phyloP scores from a whole-genome alignment of 2,797 vertebrate species.

The Hemitrygon akajei region DNA sequence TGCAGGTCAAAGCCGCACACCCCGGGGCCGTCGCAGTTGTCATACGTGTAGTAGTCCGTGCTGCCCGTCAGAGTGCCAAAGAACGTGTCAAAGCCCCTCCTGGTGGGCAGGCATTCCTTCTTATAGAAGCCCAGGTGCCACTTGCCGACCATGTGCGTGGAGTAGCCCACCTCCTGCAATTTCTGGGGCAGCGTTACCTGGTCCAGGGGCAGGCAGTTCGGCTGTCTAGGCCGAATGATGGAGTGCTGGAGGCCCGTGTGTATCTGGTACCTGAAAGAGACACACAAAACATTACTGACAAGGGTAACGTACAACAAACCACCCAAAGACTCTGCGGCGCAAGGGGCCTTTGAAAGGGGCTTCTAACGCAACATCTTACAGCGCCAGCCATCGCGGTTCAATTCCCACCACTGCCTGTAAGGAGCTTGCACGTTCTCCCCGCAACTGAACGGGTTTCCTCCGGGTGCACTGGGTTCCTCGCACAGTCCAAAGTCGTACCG shows the following conservation, averaged over 20 bases:
- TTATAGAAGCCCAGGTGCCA: conserved; percentile 98
- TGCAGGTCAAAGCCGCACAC: conserved; percentile 89
- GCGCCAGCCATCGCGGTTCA: too few relatives aligned
- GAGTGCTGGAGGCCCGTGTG: conserved; percentile 96
- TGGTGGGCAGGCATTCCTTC: conserved; percentile 87
- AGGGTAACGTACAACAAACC: not conserved
- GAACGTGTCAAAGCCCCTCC: conserved; percentile 88
- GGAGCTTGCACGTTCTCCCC: too few relatives aligned
- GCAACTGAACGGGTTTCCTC: too few relatives aligned
- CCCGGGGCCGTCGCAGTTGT: conserved; percentile 84
- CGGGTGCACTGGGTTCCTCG: too few relatives aligned
- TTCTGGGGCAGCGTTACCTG: conserved; percentile 87
- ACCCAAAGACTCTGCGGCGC: not conserved
- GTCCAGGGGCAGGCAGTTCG: conserved; percentile 88
- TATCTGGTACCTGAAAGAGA: conserved; percentile 83
- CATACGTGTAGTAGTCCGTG: conserved; percentile 89
- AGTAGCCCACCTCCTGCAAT: conserved; percentile 83
- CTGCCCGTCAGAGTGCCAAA: conserved; percentile 92
- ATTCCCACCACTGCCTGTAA: too few relatives aligned
- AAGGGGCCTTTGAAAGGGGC: not conserved
- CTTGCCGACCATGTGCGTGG: conserved; percentile 97
- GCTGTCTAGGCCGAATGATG: conserved; percentile 89
- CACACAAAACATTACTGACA: not conserved
- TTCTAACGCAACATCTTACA: too few relatives aligned
- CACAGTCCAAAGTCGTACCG: too few relatives aligned